Evolutionary conservation across 2,113 vertebrate species (phyloP), one percentile per base, ranked within the genome.

Genomic region (Dinomys branickii): DNA sequence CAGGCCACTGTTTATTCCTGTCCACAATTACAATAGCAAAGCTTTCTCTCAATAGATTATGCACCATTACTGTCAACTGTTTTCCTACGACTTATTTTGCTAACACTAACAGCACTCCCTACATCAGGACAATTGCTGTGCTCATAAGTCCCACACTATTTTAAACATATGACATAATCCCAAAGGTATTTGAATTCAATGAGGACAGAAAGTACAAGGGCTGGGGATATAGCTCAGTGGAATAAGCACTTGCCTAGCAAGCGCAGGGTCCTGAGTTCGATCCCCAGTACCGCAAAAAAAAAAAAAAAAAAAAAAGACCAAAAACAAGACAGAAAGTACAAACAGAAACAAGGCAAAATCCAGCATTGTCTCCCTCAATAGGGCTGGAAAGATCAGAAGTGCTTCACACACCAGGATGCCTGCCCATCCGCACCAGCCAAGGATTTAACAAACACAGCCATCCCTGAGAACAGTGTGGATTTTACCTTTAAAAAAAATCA

Each of bases 371-470:
- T 85, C 78, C 84, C 58, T 96, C 50, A 54, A 61, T 16, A 78
- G 75, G 95, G 61, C 56, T 22, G 81, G 24, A 24, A 69, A 93
- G 89, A 96, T 85, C 95, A 82, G n/a, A 98, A 96, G 86, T 0
- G 13, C 56, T 92, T 75, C 83, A 63, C 85, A 52, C 30, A 24
- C 7, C 59, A 77, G 85, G 87, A 14, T 2, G 2, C 59, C 26
- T 59, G 90, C 47, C 85, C 83, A 56, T 52, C 96, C 75, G 61
- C 19, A 86, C 71, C 78, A 95, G 90, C 86, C 24, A 50, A 82
- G 88, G 97, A 93, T 61, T 96, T 92, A 94, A 91, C 90, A 88
- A 88, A 94, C 35, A 85, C 93, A 77, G 95, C 33, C 95, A 63
- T 1, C 59, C 97, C 47, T 4, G 0, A 96, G 91, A 93, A 95